Percentiles rank a stretch among this genome's conserved stretches.
These are phyloP conservation scores for Tupaia tana DNA, from an alignment of 2,113 vertebrate species.

Conservation along the genomic window DNA sequence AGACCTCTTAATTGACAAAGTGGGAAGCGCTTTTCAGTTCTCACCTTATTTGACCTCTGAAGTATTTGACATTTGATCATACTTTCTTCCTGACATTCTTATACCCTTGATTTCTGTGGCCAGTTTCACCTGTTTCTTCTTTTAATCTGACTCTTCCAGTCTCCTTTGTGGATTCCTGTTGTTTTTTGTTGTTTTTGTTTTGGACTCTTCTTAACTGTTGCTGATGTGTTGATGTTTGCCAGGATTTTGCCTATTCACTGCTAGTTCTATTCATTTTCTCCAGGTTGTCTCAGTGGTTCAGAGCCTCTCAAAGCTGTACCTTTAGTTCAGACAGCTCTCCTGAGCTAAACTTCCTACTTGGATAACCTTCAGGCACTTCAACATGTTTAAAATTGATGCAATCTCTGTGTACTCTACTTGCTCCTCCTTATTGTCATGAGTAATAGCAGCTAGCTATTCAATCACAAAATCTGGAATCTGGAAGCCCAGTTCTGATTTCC, in stretches of 20 bases:
- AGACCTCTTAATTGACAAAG: background rate
- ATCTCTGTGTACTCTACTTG: background rate
- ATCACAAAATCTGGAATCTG: background rate
- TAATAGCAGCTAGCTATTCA: background rate
- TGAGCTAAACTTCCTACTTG: background rate
- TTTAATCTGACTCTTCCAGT: background rate
- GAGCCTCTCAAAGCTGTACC: background rate
- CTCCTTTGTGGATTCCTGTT: background rate
- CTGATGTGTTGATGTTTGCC: background rate
- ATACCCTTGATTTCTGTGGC: background rate
- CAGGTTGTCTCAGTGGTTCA: background rate
- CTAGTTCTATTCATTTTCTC: background rate
- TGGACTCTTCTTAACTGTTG: background rate
- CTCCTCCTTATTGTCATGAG: background rate
- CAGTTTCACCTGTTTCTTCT: background rate
- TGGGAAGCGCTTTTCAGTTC: slow-evolving; percentile 8
- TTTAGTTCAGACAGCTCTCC: background rate
- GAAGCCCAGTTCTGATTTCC: background rate
- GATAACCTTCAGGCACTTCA: background rate
- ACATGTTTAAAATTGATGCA: background rate
- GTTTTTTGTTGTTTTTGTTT: too few species aligned
- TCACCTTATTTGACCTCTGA: slow-evolving; percentile 40
- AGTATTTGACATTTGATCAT: slow-evolving; percentile 31
- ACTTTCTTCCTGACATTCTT: slow-evolving; percentile 25
- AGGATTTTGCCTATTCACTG: background rate